These are phyloP conservation scores for Channa striata DNA, from an alignment of 2,797 vertebrate genomes.

Conservation along the genomic window DNA sequence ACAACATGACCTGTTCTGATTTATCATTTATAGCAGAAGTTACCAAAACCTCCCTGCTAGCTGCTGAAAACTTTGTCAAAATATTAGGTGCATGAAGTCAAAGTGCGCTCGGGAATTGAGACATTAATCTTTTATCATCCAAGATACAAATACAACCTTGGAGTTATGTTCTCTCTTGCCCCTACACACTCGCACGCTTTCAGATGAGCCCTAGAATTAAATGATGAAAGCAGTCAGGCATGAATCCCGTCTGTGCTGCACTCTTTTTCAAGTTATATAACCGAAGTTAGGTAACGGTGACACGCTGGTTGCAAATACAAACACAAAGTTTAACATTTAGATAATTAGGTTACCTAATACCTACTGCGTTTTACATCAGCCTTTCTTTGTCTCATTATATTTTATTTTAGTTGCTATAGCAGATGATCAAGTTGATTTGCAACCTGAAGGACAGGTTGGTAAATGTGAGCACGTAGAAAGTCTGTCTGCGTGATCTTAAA, in stretches of 20 bases:
- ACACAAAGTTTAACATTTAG: background rate
- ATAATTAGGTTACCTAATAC: background rate
- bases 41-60: background rate
- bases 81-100: background rate
- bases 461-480: too few relatives aligned
- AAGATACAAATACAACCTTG: background rate
- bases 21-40: background rate
- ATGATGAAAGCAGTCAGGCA: background rate
- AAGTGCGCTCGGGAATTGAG: background rate
- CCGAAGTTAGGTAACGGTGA: background rate
- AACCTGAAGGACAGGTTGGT: too few relatives aligned
- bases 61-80: background rate
- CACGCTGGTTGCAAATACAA: background rate
- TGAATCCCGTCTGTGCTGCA: background rate
- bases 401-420: too few relatives aligned
- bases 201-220: background rate
- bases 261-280: background rate
- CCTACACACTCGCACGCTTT: background rate
- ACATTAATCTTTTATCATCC: conserved; percentile 17
- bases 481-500: too few relatives aligned
- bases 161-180: background rate
- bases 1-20: background rate
- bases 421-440: too few relatives aligned
- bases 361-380: too few relatives aligned
- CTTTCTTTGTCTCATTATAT: too few relatives aligned